Base-by-base conservation (phyloP, 1,140 invertebrate species). In the Drosophila baimaii region DNA sequence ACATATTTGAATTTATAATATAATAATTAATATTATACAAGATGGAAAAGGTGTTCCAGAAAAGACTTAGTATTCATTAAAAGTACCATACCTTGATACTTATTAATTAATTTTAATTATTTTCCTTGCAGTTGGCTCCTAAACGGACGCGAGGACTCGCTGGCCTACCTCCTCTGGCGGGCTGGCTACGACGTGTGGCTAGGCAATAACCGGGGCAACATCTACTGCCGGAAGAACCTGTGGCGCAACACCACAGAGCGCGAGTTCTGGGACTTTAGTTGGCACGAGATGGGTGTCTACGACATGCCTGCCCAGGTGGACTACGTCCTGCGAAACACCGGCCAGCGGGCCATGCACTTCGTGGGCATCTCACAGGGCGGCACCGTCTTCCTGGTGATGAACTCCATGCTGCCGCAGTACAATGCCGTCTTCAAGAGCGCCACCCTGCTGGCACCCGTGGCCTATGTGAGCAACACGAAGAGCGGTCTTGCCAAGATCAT, bases 121-220 rank as follows among this genome's bases (percentile, higher is more conserved):
- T 6, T 17, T 29, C 0, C 1, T 44, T 55, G 15, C 63, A 90
- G 88, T 4, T 91, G 90, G 90, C 47, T 91, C 46, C 70, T 91
- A 1, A 91, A 91, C 44, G 90, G 90, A 12, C 77, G 79, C 1
- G 90, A 91, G 41, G 90, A 91, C 62, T 91, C 90, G 13, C 47
- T 91, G 35, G 94, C 93, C 5, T 95, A 94, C 79, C 92, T 94
- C n/a, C 90, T 97, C 41, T 95, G 95, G 12, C 95, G 97, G 62
- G 92, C 91, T 8, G 95, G 95, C 4, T 96, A 94, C 61, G 95
- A 96, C 69, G 95, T 96, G 3, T 97, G 96, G 96, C 79, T 96
- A 79, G 95, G 95, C 3, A 97, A 96, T 84, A 93, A 94, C 25
- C 91, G 96, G 31, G 96, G 96, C 15, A 96, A 94, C 68, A 93